Evolutionary conservation across 2,797 vertebrate species (phyloP).

Genomic region (Emydoidea blandingii): DNA sequence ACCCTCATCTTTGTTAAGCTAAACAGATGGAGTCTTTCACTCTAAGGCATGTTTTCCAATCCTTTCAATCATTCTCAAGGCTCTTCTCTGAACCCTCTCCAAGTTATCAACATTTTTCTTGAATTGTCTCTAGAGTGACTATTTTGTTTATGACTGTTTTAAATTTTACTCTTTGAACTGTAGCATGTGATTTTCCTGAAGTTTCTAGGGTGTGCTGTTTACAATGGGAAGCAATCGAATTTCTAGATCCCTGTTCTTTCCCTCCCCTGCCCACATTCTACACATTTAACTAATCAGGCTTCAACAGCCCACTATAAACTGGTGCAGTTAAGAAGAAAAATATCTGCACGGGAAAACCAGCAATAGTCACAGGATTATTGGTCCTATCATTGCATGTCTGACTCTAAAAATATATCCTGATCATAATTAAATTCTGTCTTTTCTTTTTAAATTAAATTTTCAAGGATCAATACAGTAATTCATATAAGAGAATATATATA

Average conservation of each 20-base stretch:
- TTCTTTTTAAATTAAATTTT: background rate
- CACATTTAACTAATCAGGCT: background rate
- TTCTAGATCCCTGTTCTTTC: background rate
- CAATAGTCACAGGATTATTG: background rate
- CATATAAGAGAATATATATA: background rate
- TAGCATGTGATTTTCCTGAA: background rate
- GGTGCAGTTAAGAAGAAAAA: conserved; percentile 1
- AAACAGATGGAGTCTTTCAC: no score
- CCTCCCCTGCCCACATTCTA: background rate
- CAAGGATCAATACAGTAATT: background rate
- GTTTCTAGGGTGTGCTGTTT: background rate
- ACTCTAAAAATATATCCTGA: background rate
- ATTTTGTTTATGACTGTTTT: background rate
- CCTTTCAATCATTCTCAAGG: no score
- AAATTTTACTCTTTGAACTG: background rate
- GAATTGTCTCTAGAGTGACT: background rate
- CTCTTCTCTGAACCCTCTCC: no score
- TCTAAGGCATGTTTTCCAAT: no score
- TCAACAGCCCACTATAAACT: background rate
- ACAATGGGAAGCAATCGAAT: background rate
- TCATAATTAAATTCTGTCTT: background rate
- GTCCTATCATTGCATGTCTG: background rate
- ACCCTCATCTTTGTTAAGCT: no score
- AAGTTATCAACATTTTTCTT: no score
- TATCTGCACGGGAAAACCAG: background rate